phyloP scores from a whole-genome alignment of 1,140 invertebrate genomes.

The Drosophila tsacasi region DNA sequence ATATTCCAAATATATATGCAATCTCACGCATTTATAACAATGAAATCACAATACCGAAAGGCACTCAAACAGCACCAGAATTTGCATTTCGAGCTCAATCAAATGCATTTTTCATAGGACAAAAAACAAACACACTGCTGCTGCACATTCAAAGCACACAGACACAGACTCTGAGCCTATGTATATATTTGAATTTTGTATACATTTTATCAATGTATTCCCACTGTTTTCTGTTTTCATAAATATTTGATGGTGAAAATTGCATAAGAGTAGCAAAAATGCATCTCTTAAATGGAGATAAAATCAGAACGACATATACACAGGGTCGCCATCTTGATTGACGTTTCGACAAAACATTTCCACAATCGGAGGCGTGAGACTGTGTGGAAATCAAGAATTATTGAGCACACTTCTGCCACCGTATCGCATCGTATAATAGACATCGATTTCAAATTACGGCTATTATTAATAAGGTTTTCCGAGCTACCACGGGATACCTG shows the following conservation, averaged over 20 bases:
- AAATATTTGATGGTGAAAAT: slow-evolving; percentile 70
- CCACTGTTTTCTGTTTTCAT: slow-evolving; percentile 50
- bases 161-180: neutral
- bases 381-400: slow-evolving; percentile 30
- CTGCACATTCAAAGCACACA: neutral
- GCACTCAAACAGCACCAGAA: slow-evolving; percentile 50
- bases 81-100: slow-evolving; percentile 80
- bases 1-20: slow-evolving; percentile 48
- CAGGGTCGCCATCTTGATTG: slow-evolving; percentile 49
- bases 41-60: slow-evolving; percentile 69
- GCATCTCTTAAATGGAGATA: slow-evolving; percentile 30
- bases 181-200: slow-evolving; percentile 50
- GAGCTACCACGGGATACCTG: slow-evolving; percentile 29
- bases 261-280: slow-evolving; percentile 45
- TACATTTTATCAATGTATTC: slow-evolving; percentile 31
- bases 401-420: slow-evolving; percentile 14
- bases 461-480: slow-evolving; percentile 34
- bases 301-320: slow-evolving; percentile 24
- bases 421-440: slow-evolving; percentile 18
- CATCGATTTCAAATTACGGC: slow-evolving; percentile 28
- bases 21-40: slow-evolving; percentile 72
- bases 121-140: slow-evolving; percentile 12
- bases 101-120: slow-evolving; percentile 72
- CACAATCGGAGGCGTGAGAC: slow-evolving; percentile 28
- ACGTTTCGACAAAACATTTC: slow-evolving; percentile 26